Evolutionary conservation across 2,113 vertebrate species (phyloP), one percentile per base, ranked within the genome.

Genomic region (Sisor rabdophorus): DNA sequence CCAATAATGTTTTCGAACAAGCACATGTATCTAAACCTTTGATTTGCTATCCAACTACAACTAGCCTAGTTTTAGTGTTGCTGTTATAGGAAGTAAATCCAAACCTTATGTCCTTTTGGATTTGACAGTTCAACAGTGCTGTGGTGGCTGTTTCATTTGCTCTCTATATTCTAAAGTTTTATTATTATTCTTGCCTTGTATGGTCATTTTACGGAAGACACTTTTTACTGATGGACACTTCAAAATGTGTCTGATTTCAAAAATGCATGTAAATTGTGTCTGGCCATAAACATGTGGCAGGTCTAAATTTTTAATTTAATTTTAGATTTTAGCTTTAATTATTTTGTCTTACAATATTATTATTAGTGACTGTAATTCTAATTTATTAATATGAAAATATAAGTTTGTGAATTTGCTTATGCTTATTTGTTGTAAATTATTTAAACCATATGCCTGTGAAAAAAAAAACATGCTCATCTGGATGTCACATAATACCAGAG

Each of bases 121-220:
- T 22, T 44, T 20, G 17, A 63, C 16, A 36, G 32, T 32, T 22
- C 36, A 65, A 0, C 12, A 65, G n/a, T 2, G 36, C 61, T 7
- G 61, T 44, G 61, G 20, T 22, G 2, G 56, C 71, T 58, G 32
- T 58, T 6, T 56, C 40, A 47, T 56, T 58, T 58, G 5, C 36
- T 11, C 15, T 19, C 15, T 20, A 26, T 55, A 32, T 10, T 55
- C 11, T 70, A 53, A 52, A n/a, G 2, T 30, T n/a, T 52, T 2
- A 30, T 52, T 26, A 19, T 74, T 24, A 74, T 74, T 52, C 8
- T 47, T 53, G 44, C 58, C 44, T 61, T 74, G 52, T 61, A 28
- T 63, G 47, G 44, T 63, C 26, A 52, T 74, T 74, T n/a, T 12
- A 32, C 19, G 1, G 17, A 58, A 40, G 1, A 20, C 13, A 65